Base-by-base conservation (phyloP, 2,888 invertebrate genomes). In the Actias luna region DNA sequence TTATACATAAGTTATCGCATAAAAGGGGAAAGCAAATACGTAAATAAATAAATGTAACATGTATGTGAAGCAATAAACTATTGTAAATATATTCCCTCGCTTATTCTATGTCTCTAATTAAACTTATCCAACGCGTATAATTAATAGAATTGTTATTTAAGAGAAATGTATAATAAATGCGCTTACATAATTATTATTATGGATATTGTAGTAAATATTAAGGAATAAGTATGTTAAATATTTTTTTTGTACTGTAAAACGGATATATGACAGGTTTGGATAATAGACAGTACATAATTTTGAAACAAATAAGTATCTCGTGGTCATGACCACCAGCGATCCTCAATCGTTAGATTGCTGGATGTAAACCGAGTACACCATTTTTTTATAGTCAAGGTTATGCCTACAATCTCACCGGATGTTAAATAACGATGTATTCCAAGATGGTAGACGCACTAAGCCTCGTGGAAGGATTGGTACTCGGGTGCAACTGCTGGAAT, bases 1-100 rank as follows among this genome's bases (percentile, higher is more conserved):
- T 61, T 39, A 69, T 83, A 84, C 82, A 79, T 79, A 82, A 83
- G n/a, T 42, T 39, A 42, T 18, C 42, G 42, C 42, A 42, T 42
- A 80, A 88, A 87, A 89, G 90, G 91, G 89, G 90, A 91, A 92
- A 91, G 88, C 83, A 84, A 85, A 91, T 90, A 91, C 91, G 91
- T 91, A 90, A 86, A 73, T 63, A 63, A n/a, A 63, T 63, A 59
- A 59, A 59, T 42, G 1, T 39, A 10, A 27, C 29, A 39, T 42
- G 27, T 39, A 0, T 59, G 29, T 42, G 46, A 25, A 42, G 42
- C 42, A 42, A 59, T 59, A 59, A 3, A 2, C 46, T 50, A 10
- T 50, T 50, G 46, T 50, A 50, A 12, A 50, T 25, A 50, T 12
- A 25, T 25, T 25, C 12, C 14, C 8, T n/a, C 5, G 46, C n/a